phyloP scores from a whole-genome alignment of 2,888 invertebrate species.

The Chaitophorus viminalis region DNA sequence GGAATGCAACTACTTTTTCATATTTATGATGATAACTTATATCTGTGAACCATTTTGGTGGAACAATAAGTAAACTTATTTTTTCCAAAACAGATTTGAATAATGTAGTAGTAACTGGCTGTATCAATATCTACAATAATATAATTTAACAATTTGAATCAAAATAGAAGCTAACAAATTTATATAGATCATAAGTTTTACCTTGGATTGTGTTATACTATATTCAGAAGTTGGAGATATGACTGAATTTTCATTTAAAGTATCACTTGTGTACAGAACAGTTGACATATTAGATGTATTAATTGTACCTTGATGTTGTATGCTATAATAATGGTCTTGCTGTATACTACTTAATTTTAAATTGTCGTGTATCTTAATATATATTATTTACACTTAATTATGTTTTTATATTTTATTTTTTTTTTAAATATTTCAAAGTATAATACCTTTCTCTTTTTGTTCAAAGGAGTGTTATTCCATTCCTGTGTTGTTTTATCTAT shows the following conservation, averaged over 20 bases:
- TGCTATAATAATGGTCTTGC: background rate
- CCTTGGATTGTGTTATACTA: background rate
- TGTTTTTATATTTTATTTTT: background rate
- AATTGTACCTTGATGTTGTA: background rate
- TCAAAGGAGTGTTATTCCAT: background rate
- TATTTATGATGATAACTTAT: background rate
- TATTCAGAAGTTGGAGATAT: background rate
- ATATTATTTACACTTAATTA: background rate
- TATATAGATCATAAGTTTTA: background rate
- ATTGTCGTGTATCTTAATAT: background rate
- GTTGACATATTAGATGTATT: background rate
- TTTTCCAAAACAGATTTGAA: background rate
- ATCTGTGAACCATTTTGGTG: conserved; percentile 13
- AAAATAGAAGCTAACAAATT: background rate
- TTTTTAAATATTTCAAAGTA: background rate
- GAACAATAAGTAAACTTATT: background rate
- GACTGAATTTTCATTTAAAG: background rate
- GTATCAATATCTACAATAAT: background rate
- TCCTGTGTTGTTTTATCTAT: background rate
- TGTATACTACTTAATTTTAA: background rate
- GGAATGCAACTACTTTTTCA: background rate
- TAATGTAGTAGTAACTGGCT: background rate
- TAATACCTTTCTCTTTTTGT: background rate
- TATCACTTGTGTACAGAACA: background rate
- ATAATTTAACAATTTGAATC: background rate